These are phyloP conservation scores for Nymphicus hollandicus DNA, from an alignment of 2,113 vertebrate genomes.

Conservation along the genomic window DNA sequence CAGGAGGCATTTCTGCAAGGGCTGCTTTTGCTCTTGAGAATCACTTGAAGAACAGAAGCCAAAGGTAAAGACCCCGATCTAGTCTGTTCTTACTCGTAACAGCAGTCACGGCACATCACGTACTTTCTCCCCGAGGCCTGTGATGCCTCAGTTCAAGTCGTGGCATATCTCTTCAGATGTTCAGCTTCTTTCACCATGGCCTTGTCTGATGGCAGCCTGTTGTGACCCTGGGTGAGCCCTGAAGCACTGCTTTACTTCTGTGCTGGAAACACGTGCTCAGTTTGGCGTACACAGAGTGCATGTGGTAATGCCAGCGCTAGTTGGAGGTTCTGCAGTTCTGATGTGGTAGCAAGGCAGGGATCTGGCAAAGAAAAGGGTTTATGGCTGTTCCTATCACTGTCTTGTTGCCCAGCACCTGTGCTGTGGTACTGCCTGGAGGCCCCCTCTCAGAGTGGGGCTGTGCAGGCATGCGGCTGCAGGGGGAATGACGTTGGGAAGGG, in stretches of 20 bases:
- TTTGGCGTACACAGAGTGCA: accelerated
- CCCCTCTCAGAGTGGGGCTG: accelerated
- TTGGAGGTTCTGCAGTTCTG: accelerated
- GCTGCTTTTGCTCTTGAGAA: neutral
- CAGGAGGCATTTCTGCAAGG: neutral
- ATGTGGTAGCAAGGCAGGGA: neutral
- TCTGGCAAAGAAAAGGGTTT: neutral
- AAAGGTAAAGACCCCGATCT: accelerated
- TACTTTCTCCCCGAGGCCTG: neutral
- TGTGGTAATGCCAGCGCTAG: neutral
- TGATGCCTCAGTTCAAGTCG: neutral
- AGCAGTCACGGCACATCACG: accelerated
- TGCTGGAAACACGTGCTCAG: accelerated
- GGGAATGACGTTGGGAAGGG: accelerated
- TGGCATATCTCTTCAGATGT: neutral
- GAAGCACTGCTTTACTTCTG: accelerated
- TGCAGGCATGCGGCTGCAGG: accelerated
- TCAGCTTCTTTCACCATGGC: neutral
- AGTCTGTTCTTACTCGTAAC: neutral
- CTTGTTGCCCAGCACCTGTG: accelerated
- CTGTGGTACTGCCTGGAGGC: neutral
- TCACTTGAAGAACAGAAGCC: neutral
- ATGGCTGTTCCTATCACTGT: neutral
- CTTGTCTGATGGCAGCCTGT: neutral
- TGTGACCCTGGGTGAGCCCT: neutral